Conservation (phyloP, 2,888 invertebrate genomes). For the Coronaproctus castanopsis region DNA sequence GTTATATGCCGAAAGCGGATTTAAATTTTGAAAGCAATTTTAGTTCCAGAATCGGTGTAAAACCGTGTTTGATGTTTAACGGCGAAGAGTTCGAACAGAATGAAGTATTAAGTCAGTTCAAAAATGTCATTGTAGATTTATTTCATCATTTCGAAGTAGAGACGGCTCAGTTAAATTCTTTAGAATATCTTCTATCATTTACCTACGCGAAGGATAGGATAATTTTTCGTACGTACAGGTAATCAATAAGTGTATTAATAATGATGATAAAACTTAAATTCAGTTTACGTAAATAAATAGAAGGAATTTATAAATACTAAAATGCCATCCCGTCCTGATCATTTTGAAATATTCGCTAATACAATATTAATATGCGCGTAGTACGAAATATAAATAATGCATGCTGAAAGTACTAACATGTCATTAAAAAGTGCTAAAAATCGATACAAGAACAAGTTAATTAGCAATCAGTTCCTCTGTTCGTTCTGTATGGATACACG, state of each 20-base stretch:
- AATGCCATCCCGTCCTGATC: no score
- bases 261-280: background rate
- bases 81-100: conserved; percentile 76
- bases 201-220: conserved; percentile 64
- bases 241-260: conserved; percentile 9
- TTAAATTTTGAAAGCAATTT: conserved; percentile 58
- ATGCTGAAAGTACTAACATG: no score
- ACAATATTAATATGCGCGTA: no score
- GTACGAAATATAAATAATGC: no score
- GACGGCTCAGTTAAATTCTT: conserved; percentile 68
- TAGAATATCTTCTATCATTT: conserved; percentile 83
- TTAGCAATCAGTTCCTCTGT: no score
- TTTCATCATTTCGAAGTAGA: conserved; percentile 68
- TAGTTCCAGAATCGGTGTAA: conserved; percentile 58
- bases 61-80: conserved; percentile 78
- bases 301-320: no score
- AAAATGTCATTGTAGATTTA: conserved; percentile 76
- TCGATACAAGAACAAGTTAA: no score
- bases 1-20: conserved; percentile 60
- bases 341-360: no score
- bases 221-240: conserved; percentile 49
- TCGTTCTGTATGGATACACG: no score
- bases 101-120: conserved; percentile 58
- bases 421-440: no score
- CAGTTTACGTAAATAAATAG: no score